phyloP scores from a whole-genome alignment of 2,888 invertebrate genomes.

The Hyles lineata region DNA sequence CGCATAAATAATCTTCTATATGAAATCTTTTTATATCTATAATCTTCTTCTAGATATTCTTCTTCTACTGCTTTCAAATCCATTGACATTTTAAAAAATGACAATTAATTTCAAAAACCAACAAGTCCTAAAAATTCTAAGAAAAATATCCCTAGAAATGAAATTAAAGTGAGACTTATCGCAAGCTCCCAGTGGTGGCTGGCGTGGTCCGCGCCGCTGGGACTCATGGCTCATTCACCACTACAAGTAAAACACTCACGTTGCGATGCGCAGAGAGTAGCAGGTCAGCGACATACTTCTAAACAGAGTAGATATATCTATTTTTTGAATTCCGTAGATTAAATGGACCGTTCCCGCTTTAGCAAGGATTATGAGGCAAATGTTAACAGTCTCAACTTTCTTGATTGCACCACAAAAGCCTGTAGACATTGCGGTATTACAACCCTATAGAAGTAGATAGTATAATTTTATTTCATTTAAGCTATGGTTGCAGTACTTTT shows the following conservation, averaged over 20 bases:
- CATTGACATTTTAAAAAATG: neutral
- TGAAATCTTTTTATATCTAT: no score
- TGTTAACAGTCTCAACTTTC: no score
- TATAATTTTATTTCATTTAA: no score
- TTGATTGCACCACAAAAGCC: no score
- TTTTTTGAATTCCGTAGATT: neutral
- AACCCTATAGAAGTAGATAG: no score
- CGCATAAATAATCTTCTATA: neutral
- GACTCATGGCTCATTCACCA: neutral
- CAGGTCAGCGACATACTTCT: neutral
- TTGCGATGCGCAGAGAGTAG: neutral
- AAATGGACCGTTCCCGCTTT: no score
- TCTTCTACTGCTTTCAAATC: neutral
- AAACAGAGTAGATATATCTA: no score
- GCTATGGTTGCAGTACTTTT: no score
- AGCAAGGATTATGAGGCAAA: no score
- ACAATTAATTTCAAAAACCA: neutral
- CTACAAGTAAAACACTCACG: neutral
- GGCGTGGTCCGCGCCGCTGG: neutral
- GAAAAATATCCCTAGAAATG: neutral
- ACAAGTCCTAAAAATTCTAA: slow-evolving; percentile 1
- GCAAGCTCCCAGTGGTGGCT: neutral
- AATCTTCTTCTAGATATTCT: no score
- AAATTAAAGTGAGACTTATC: neutral
- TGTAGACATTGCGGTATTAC: no score